Percentiles rank a stretch among this genome's conserved stretches.
These are phyloP conservation scores for Trissoscelio sp. DNA, from an alignment of 2,888 invertebrate species.

Conservation along the genomic window DNA sequence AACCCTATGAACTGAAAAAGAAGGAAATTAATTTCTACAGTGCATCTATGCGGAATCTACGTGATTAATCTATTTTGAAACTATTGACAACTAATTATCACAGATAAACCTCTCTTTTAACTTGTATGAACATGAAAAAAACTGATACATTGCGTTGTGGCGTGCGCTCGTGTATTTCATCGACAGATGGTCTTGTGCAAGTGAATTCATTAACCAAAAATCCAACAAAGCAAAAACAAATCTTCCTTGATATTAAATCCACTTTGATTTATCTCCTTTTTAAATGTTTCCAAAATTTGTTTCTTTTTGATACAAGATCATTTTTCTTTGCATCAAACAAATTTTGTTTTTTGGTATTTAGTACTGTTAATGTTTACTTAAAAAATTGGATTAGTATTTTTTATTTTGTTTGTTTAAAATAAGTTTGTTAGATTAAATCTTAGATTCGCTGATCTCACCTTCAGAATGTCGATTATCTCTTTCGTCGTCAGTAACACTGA, in stretches of 20 bases:
- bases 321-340: too few species aligned
- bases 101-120: not conserved
- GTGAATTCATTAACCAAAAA: not conserved
- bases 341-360: too few species aligned
- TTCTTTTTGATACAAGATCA: too few species aligned
- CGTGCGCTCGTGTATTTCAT: slow-evolving; percentile 12
- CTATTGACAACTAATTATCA: slow-evolving; percentile 14
- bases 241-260: not conserved
- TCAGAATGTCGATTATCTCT: slow-evolving; percentile 87
- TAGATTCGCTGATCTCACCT: slow-evolving; percentile 74
- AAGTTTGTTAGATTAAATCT: too few species aligned
- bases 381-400: too few species aligned
- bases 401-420: too few species aligned
- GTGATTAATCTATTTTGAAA: slow-evolving; percentile 1
- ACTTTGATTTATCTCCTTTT: too few species aligned
- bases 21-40: slow-evolving; percentile 8
- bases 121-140: not conserved
- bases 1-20: not conserved
- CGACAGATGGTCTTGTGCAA: slow-evolving; percentile 10
- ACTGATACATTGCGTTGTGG: not conserved
- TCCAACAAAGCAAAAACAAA: not conserved
- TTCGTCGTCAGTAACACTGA: slow-evolving; percentile 96
- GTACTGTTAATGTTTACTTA: too few species aligned
- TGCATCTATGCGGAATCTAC: slow-evolving; percentile 3
- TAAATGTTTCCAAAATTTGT: too few species aligned